A percentile compares a stretch with the other conserved stretches of the same genome.
These are phyloP conservation scores for Ditula angustiorana DNA, from an alignment of 2,888 invertebrate species.

Conservation along the genomic window DNA sequence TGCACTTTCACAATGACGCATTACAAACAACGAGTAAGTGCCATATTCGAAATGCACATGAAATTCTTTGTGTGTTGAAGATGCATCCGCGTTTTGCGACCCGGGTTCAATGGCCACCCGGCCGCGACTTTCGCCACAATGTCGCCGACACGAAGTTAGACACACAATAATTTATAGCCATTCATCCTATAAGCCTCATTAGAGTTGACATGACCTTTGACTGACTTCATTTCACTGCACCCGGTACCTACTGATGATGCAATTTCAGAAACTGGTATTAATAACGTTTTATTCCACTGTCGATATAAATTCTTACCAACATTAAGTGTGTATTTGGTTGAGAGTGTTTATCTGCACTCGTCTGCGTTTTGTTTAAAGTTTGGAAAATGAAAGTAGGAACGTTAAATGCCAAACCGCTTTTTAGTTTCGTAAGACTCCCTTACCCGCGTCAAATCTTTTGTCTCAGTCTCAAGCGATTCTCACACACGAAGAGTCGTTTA, in stretches of 20 bases:
- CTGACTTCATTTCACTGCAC: conserved; percentile 40
- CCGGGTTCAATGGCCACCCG: conserved; percentile 65
- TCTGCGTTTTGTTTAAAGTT: neutral
- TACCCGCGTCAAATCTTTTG: conserved; percentile 18
- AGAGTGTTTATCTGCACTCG: neutral
- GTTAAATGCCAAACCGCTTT: neutral
- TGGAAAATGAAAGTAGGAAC: conserved; percentile 21
- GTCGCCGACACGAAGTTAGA: conserved; percentile 36
- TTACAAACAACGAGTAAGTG: conserved; percentile 51
- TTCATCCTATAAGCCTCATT: conserved; percentile 43
- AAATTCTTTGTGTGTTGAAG: conserved; percentile 56
- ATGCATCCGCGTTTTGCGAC: conserved; percentile 59
- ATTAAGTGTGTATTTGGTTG: neutral
- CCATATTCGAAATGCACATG: conserved; percentile 61
- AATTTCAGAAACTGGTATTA: conserved; percentile 26
- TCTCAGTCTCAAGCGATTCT: conserved; percentile 17
- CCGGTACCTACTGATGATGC: conserved; percentile 33
- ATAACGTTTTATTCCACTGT: conserved; percentile 11
- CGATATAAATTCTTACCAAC: neutral
- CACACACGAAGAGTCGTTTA: conserved; percentile 11
- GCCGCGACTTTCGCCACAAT: conserved; percentile 72
- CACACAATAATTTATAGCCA: conserved; percentile 31
- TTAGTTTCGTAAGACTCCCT: conserved; percentile 27
- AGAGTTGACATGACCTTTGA: conserved; percentile 47
- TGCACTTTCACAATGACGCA: conserved; percentile 45